These are phyloP conservation scores for Agrotis ipsilon DNA, from an alignment of 2,888 invertebrate species.

Conservation along the genomic window DNA sequence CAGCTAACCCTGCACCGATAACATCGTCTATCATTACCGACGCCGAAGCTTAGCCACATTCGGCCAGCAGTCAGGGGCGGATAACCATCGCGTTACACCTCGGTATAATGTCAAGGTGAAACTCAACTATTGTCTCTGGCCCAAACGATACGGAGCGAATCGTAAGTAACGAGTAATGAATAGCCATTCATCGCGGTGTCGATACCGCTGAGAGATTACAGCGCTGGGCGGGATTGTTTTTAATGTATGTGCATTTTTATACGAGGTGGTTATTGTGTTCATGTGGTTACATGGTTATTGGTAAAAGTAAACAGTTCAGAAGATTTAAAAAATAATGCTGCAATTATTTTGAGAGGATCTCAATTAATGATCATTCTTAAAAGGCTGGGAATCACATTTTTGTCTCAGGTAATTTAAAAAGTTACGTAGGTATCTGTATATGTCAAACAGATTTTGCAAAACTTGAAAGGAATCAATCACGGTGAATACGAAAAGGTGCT, in stretches of 20 bases:
- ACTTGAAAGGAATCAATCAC: slow-evolving; percentile 12
- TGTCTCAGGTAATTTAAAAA: background rate
- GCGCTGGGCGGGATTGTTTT: slow-evolving; percentile 51
- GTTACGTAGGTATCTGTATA: background rate
- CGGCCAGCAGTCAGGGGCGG: slow-evolving; percentile 55
- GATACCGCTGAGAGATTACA: slow-evolving; percentile 64
- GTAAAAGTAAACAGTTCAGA: slow-evolving; percentile 7
- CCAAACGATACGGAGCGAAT: slow-evolving; percentile 63
- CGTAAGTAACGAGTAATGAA: slow-evolving; percentile 61
- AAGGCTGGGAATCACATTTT: background rate
- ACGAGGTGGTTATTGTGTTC: slow-evolving; percentile 18
- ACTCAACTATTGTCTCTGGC: slow-evolving; percentile 72
- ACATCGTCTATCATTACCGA: slow-evolving; percentile 52
- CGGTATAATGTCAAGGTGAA: slow-evolving; percentile 74
- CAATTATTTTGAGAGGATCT: background rate
- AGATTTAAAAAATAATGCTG: background rate
- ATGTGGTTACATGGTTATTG: slow-evolving; percentile 19
- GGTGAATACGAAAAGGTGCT: background rate
- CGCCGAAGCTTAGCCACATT: slow-evolving; percentile 36
- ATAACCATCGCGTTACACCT: slow-evolving; percentile 66
- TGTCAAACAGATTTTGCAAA: background rate
- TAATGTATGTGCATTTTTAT: slow-evolving; percentile 52
- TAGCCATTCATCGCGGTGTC: slow-evolving; percentile 61
- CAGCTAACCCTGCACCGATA: slow-evolving; percentile 40
- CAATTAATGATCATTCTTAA: background rate